Evolutionary conservation across 2,797 vertebrate species (phyloP).

Genomic region (Rhodeus uyekii): DNA sequence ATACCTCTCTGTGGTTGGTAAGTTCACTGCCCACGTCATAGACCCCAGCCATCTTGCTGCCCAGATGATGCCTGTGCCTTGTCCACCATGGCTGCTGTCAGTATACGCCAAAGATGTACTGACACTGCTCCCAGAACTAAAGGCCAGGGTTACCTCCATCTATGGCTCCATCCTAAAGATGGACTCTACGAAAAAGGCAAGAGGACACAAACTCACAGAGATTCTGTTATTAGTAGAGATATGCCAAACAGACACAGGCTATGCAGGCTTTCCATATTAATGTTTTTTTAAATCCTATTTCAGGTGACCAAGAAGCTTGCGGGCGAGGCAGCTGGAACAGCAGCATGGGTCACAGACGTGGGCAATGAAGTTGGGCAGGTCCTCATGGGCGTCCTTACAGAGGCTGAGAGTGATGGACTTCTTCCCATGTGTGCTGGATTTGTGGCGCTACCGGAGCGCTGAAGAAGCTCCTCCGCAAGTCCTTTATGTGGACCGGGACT

Average conservation of each 20-base stretch:
- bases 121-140: too few relatives aligned
- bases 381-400: conserved; percentile 10
- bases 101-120: too few relatives aligned
- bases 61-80: too few relatives aligned
- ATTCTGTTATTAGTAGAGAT: neutral
- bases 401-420: neutral
- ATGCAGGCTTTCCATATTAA: neutral
- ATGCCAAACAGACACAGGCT: too few relatives aligned
- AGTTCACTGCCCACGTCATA: neutral
- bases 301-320: neutral
- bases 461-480: neutral
- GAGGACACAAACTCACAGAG: neutral
- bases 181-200: neutral
- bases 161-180: neutral
- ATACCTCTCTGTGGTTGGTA: neutral
- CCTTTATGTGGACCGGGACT: too few relatives aligned
- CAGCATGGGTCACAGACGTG: neutral
- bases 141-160: neutral
- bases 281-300: neutral
- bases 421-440: neutral
- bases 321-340: neutral
- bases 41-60: neutral
- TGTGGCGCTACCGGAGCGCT: neutral
- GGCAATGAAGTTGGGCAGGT: conserved; percentile 22
- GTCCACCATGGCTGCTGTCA: too few relatives aligned